Base-by-base conservation (phyloP, 2,888 invertebrate species). In the Ditula angustiorana region DNA sequence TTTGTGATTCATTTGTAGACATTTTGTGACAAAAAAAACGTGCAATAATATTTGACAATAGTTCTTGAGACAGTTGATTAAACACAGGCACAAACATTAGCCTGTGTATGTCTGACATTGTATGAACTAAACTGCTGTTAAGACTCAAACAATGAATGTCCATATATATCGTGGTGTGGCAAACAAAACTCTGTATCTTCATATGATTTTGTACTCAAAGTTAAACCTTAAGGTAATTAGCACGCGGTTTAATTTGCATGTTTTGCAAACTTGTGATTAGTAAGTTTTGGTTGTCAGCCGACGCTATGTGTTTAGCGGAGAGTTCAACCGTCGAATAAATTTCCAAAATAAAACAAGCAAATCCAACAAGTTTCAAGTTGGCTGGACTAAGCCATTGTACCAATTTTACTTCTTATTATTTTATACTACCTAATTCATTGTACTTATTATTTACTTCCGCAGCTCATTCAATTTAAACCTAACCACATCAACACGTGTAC, bases 41-140 rank as follows among this genome's bases (percentile, higher is more conserved):
- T 37, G 52, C 64, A 53, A 64, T 64, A 59, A 59, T 59, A 59
- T 64, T 64, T 64, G 58, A 59, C 21, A 53, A 59, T 64, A 52
- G 52, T 37, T 58, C 64, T 59, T 28, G 46, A 53, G 47, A 46
- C 52, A 46, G 63, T 64, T 64, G 64, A 53, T 47, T 53, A 64
- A 64, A 64, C 26, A 59, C 53, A 33, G 46, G 59, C 37, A 59
- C 64, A 64, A 64, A 64, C 59, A 64, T 59, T 64, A 44, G 57
- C 63, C 50, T 57, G 52, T 44, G 62, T 50, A 56, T 56, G 58
- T 28, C 26, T 16, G 28, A 64, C 46, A 47, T 19, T 52, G 52
- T 58, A 64, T 59, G 59, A 37, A 37, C 46, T 47, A 59, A 59
- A 28, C 58, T 64, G 58, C 52, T 57, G 49, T 30, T 41, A 52